Conservation (phyloP, 2,797 vertebrate species). For the Phrynocephalus forsythii region DNA sequence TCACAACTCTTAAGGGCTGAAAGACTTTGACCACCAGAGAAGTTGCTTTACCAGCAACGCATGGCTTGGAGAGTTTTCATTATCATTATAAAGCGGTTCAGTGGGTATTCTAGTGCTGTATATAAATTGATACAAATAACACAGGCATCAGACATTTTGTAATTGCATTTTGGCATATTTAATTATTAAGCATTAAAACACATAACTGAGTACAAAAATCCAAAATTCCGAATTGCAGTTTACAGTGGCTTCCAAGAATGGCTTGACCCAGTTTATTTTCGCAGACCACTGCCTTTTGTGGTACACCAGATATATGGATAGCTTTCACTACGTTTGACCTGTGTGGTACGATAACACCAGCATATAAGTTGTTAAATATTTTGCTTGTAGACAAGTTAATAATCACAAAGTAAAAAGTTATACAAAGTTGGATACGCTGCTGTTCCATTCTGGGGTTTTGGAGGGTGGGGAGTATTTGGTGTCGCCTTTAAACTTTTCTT, state of each 20-base stretch:
- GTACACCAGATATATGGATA: constrained; percentile 44
- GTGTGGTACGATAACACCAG: constrained; percentile 44
- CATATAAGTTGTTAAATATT: constrained; percentile 51
- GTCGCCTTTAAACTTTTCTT: constrained; percentile 24
- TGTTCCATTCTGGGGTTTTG: constrained; percentile 10
- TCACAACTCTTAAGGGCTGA: constrained; percentile 68
- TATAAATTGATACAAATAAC: constrained; percentile 29
- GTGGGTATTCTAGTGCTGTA: constrained; percentile 44
- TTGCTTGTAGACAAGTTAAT: neutral
- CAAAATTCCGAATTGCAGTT: constrained; percentile 28
- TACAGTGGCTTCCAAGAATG: constrained; percentile 56
- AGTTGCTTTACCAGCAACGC: constrained; percentile 64
- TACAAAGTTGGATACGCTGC: neutral
- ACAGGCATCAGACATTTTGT: neutral
- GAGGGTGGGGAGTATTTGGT: no score
- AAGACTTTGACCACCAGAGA: constrained; percentile 72
- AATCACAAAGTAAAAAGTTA: neutral
- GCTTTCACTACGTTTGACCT: constrained; percentile 58
- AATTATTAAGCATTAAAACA: constrained; percentile 16
- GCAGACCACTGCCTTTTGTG: constrained; percentile 58
- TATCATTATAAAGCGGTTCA: constrained; percentile 72
- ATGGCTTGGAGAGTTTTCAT: constrained; percentile 65
- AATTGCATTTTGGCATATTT: neutral
- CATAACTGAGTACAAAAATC: constrained; percentile 36
- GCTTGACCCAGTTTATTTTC: constrained; percentile 63